A percentile compares a stretch with the other conserved stretches of the same genome.
Conservation (phyloP, 2,113 vertebrate species). For the Lagenorhynchus albirostris region DNA sequence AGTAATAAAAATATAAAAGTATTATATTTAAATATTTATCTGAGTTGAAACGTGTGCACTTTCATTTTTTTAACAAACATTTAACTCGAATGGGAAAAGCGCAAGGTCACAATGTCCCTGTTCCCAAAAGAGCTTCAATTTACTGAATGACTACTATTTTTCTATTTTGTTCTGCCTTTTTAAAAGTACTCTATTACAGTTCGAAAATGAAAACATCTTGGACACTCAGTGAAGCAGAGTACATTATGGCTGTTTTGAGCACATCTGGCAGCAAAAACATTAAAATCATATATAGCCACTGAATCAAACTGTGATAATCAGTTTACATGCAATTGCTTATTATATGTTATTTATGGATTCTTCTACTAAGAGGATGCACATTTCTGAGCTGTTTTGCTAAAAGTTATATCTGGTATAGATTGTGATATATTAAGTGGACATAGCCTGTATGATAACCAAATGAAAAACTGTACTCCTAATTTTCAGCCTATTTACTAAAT, state of each 20-base stretch:
- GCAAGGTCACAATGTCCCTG: background rate
- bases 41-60: background rate
- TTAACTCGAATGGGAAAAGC: background rate
- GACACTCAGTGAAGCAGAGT: slow-evolving; percentile 22
- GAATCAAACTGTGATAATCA: slow-evolving; percentile 46
- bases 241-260: background rate
- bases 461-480: background rate
- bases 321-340: background rate
- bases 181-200: background rate
- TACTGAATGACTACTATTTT: background rate
- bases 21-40: background rate
- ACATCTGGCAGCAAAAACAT: background rate
- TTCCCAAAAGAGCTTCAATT: background rate
- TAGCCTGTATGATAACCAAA: background rate
- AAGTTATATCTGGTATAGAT: background rate
- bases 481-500: background rate
- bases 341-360: slow-evolving; percentile 13
- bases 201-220: slow-evolving; percentile 41
- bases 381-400: background rate
- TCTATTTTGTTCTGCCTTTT: background rate
- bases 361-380: background rate
- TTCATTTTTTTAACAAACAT: background rate
- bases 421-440: background rate
- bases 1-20: background rate
- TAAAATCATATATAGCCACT: slow-evolving; percentile 22